Evolutionary conservation across 2,797 vertebrate genomes (phyloP).

Genomic region (Anableps anableps): DNA sequence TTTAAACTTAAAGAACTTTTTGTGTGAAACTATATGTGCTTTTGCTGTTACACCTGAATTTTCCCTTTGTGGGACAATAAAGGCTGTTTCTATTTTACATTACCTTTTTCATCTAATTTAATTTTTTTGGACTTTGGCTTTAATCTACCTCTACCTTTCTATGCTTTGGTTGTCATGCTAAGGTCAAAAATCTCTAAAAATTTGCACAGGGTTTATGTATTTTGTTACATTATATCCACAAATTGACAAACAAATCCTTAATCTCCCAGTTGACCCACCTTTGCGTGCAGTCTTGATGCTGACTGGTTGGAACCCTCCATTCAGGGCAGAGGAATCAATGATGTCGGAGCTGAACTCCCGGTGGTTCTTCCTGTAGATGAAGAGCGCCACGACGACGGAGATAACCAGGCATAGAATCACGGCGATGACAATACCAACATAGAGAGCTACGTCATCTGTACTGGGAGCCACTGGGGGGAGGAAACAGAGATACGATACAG

Average conservation of each 20-base stretch:
- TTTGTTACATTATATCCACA: not conserved
- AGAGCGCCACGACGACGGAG: conserved; percentile 89
- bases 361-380: conserved; percentile 95
- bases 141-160: not conserved
- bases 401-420: conserved; percentile 95
- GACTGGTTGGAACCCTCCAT: conserved; percentile 94
- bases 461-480: conserved; percentile 87
- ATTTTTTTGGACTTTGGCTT: not conserved
- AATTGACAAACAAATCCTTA: not conserved
- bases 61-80: too few species aligned
- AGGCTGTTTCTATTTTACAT: too few species aligned
- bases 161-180: not conserved
- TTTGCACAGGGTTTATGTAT: not conserved
- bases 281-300: conserved; percentile 95
- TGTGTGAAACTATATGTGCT: too few species aligned
- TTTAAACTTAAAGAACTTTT: too few species aligned
- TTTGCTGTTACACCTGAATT: too few species aligned
- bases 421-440: conserved; percentile 91
- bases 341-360: conserved; percentile 94
- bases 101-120: not conserved
- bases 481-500: conserved; percentile 35
- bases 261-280: conserved; percentile 77
- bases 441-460: conserved; percentile 91
- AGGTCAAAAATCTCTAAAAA: not conserved
- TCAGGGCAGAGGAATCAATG: conserved; percentile 92